Percentiles rank a stretch among this genome's conserved stretches.
phyloP scores from a whole-genome alignment of 2,888 invertebrate species.

The Caradrina clavipalpis region DNA sequence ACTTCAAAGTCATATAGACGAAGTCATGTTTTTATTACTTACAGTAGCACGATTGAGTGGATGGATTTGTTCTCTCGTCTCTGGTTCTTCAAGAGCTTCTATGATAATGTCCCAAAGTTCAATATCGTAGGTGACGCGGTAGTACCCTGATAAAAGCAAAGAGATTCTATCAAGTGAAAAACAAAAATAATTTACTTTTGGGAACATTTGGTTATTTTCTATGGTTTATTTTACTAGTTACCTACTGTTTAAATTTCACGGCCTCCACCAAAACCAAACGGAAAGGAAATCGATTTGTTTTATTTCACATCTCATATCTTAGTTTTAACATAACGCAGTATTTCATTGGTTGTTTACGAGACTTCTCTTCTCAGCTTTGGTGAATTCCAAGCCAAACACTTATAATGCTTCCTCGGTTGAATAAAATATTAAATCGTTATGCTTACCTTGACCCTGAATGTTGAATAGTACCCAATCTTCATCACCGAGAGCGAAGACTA shows the following conservation, averaged over 20 bases:
- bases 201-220: no score
- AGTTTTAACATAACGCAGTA: no score
- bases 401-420: no score
- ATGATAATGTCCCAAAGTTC: slow-evolving; percentile 92
- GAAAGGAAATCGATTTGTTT: no score
- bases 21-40: slow-evolving; percentile 51
- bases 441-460: slow-evolving; percentile 84
- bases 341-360: no score
- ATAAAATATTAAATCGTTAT: not conserved
- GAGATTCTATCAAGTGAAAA: not conserved
- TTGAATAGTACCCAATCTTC: slow-evolving; percentile 85
- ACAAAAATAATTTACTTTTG: no score
- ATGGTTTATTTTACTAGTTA: no score
- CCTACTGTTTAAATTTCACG: no score
- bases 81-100: slow-evolving; percentile 88
- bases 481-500: slow-evolving; percentile 69
- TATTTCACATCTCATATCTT: no score
- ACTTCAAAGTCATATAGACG: not conserved
- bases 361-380: no score
- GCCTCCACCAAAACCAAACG: no score
- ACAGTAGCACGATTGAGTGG: slow-evolving; percentile 93
- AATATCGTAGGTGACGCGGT: slow-evolving; percentile 93
- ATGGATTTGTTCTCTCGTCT: slow-evolving; percentile 91
- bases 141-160: slow-evolving; percentile 85
- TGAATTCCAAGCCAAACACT: no score